Conservation (phyloP, 2,113 vertebrate genomes). For the Misgurnus anguillicaudatus region DNA sequence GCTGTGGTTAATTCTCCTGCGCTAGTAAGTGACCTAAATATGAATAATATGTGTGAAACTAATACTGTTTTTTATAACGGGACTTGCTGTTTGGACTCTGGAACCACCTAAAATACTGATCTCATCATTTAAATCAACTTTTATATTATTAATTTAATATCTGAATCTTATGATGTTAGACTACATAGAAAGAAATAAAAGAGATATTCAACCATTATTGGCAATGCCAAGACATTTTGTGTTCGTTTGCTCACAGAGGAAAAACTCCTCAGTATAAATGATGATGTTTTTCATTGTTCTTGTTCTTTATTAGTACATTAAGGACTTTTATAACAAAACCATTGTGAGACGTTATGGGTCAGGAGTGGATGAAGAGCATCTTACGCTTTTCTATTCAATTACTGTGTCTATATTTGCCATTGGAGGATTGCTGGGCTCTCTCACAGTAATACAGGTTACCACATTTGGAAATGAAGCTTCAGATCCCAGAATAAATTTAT, state of each 20-base stretch:
- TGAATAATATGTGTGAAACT: too few species aligned
- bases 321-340: slow-evolving; percentile 84
- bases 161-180: too few species aligned
- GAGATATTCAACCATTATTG: too few species aligned
- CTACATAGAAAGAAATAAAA: too few species aligned
- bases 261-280: not conserved
- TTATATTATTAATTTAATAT: too few species aligned
- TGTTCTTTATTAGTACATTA: slow-evolving; percentile 79
- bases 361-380: slow-evolving; percentile 55
- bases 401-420: slow-evolving; percentile 88
- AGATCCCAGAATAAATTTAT: too few species aligned
- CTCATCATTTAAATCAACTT: not conserved
- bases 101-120: too few species aligned
- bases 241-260: too few species aligned
- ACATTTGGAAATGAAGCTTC: slow-evolving; percentile 66
- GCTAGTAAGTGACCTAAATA: slow-evolving; percentile 69
- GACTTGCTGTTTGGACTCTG: too few species aligned
- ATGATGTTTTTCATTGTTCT: not conserved
- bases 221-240: too few species aligned
- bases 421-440: slow-evolving; percentile 81
- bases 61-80: too few species aligned
- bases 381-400: slow-evolving; percentile 83
- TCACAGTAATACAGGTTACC: slow-evolving; percentile 81
- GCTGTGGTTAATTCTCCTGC: slow-evolving; percentile 88
- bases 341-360: slow-evolving; percentile 66